phyloP scores from a whole-genome alignment of 1,140 invertebrate species.

The Aphidius gifuensis region DNA sequence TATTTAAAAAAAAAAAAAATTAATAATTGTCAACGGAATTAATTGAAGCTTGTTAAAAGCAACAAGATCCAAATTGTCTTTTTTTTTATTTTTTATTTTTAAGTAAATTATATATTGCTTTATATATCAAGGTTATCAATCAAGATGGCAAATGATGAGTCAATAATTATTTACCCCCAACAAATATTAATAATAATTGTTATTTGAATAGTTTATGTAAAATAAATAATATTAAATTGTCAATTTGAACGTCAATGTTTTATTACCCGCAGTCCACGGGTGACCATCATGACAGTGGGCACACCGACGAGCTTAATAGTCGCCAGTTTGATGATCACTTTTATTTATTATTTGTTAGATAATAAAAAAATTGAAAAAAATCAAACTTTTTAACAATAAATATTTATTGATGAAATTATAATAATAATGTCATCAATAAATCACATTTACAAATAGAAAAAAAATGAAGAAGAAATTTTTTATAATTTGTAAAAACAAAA shows the following conservation, averaged over 20 bases:
- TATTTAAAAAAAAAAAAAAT: not conserved
- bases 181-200: too few species aligned
- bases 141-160: slow-evolving; percentile 8
- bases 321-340: slow-evolving; percentile 42
- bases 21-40: slow-evolving; percentile 31
- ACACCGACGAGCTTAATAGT: slow-evolving; percentile 41
- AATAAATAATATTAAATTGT: too few species aligned
- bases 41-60: slow-evolving; percentile 34
- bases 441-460: too few species aligned
- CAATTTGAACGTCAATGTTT: not conserved
- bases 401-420: too few species aligned
- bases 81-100: too few species aligned
- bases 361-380: not conserved
- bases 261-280: slow-evolving; percentile 48
- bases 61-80: slow-evolving; percentile 27
- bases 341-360: slow-evolving; percentile 3
- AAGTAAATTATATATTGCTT: too few species aligned
- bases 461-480: too few species aligned
- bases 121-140: slow-evolving; percentile 16
- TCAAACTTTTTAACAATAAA: too few species aligned
- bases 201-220: too few species aligned
- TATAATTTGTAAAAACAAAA: too few species aligned
- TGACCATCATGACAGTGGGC: slow-evolving; percentile 51
- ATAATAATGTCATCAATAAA: too few species aligned
- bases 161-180: not conserved